Evolutionary conservation across 2,888 invertebrate genomes (phyloP).

Genomic region (Dorcus hopei): DNA sequence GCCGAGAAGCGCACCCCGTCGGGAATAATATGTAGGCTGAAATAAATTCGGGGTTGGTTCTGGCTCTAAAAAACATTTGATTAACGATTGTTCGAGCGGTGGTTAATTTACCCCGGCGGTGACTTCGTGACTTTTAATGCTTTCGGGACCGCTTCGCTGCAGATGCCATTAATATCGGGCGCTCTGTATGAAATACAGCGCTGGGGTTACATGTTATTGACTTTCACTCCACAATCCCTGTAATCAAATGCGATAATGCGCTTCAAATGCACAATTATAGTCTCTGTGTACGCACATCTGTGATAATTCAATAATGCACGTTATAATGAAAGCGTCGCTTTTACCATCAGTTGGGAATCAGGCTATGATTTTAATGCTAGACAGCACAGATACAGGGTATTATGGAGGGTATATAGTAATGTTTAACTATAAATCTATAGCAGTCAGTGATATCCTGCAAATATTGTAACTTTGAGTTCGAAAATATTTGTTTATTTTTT

Average conservation of each 20-base stretch:
- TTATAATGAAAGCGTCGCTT: too few relatives aligned
- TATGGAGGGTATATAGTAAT: too few relatives aligned
- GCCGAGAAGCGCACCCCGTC: constrained; percentile 27
- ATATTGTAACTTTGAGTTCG: too few relatives aligned
- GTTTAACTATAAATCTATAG: too few relatives aligned
- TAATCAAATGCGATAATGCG: neutral
- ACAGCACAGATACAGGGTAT: too few relatives aligned
- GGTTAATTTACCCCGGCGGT: constrained; percentile 12
- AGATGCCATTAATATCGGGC: neutral
- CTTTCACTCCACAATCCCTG: neutral
- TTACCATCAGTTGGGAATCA: too few relatives aligned
- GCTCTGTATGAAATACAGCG: neutral
- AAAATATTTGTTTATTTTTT: too few relatives aligned
- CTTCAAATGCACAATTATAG: too few relatives aligned
- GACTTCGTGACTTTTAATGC: constrained; percentile 7
- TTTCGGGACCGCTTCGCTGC: neutral
- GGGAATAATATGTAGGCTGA: constrained; percentile 25
- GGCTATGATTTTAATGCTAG: too few relatives aligned
- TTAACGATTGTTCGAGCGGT: constrained; percentile 35
- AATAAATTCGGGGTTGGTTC: constrained; percentile 28
- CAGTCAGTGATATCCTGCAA: too few relatives aligned
- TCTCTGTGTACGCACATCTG: too few relatives aligned
- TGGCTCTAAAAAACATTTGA: constrained; percentile 34
- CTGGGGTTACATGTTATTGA: neutral
- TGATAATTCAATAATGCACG: too few relatives aligned